These are phyloP conservation scores for Mastomys coucha DNA, from an alignment of 2,113 vertebrate genomes.

Conservation along the genomic window DNA sequence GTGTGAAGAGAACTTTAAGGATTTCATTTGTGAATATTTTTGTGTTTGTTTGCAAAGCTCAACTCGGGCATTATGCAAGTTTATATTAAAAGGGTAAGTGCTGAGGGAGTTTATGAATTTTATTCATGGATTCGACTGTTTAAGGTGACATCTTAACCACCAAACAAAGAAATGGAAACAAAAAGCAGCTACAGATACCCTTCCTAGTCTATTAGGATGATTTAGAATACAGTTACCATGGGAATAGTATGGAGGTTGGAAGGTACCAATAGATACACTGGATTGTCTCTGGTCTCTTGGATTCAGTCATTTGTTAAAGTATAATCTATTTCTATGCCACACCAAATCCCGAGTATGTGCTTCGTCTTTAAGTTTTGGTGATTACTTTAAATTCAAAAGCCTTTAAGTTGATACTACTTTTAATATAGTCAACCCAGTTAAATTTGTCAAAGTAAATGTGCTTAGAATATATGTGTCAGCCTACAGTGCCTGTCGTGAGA, in stretches of 20 bases:
- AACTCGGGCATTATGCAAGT: neutral
- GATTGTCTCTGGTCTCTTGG: neutral
- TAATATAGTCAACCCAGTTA: neutral
- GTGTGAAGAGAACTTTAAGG: neutral
- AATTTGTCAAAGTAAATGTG: neutral
- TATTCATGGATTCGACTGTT: neutral
- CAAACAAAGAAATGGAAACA: neutral
- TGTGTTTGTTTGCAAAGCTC: neutral
- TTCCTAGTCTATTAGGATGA: neutral
- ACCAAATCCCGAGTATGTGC: neutral
- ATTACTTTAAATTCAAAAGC: neutral
- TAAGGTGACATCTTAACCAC: neutral
- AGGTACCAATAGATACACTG: neutral
- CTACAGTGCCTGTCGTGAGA: neutral
- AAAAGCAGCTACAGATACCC: neutral
- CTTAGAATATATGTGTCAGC: neutral
- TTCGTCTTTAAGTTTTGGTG: neutral
- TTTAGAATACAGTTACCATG: neutral
- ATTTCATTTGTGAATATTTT: neutral
- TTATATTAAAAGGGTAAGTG: neutral
- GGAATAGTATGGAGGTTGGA: neutral
- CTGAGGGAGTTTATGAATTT: neutral
- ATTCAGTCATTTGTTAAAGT: neutral
- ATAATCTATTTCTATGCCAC: neutral
- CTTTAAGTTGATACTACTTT: neutral